Evolutionary conservation across 2,888 invertebrate species (phyloP).

Genomic region (Saturnia pavonia): DNA sequence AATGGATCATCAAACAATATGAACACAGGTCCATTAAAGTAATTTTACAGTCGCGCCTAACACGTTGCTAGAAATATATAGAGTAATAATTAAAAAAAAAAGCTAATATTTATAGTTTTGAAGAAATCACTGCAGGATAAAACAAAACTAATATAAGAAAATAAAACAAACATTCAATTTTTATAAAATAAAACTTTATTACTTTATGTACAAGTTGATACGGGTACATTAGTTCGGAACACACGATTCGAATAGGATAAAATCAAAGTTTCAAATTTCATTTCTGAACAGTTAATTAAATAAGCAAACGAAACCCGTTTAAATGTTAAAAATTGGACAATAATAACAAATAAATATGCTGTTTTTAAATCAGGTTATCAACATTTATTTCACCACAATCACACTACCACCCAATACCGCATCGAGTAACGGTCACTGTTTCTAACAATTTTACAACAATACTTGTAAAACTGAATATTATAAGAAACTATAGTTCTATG

Average conservation of each 20-base stretch:
- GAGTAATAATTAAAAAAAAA: no score
- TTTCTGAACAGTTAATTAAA: conserved; percentile 21
- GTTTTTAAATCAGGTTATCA: background rate
- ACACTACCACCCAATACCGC: background rate
- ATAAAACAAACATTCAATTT: conserved; percentile 55
- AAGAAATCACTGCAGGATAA: no score
- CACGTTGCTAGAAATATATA: no score
- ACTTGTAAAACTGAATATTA: background rate
- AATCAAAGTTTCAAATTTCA: conserved; percentile 42
- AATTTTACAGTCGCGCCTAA: no score
- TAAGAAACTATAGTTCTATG: no score
- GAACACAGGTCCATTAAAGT: no score
- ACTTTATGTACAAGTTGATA: conserved; percentile 76
- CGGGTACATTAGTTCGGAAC: conserved; percentile 67
- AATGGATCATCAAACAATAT: no score
- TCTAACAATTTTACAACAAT: background rate
- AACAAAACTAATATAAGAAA: no score
- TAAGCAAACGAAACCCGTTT: background rate
- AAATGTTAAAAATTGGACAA: background rate
- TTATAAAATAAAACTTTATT: conserved; percentile 79
- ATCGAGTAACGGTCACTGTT: background rate
- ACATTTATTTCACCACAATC: background rate
- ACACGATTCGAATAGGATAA: conserved; percentile 59
- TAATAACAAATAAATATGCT: background rate
- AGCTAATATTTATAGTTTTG: no score